Base-by-base conservation (phyloP, 92 coral and sea anemone species). In the Nematostella vectensis region DNA sequence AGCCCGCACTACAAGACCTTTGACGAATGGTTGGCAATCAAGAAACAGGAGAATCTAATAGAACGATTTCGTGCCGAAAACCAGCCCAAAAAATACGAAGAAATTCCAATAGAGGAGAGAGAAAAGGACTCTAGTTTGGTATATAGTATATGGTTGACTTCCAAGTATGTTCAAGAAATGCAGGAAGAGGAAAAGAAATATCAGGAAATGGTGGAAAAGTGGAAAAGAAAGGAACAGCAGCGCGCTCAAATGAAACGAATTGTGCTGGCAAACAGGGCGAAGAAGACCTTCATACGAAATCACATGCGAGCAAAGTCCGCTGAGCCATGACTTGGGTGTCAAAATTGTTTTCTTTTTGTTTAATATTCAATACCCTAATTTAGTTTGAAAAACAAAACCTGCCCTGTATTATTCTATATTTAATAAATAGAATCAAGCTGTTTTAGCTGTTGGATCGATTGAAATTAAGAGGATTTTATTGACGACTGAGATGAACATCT, bases 21-120 rank as follows among this genome's bases (percentile, higher is more conserved):
- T 68, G 99, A 93, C 16, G 88, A 93, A 43, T 93, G 99, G 99
- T 48, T 87, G 24, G 94, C 77, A n/a, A 68, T 78, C 15, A 93
- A 93, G 50, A 87, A 67, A 16, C 77, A 75, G 1, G 74, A 87
- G 23, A 70, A 75, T 20, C 62, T 75, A n/a, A 55, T 93, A 15
- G 88, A 93, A 27, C 70, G 83, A 24, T 57, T 70, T 18, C 93
- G 83, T 18, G 63, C 78, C 15, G 82, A 82, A 57, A 87, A 77
- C 54, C 69, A 72, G 24, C 85, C 83, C 16, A 69, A 75, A 2
- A 48, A 78, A 16, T 31, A 20, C 37, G 52, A 56, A 0, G 74
- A 66, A 11, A 54, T 76, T 27, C 43, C 84, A 8, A 71, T 61
- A 15, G 80, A 76, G 25, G 95, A 85, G 23, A 78, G 70, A 50